Evolutionary conservation across 2,113 vertebrate species (phyloP).

Genomic region (Notarius lentiginosus): DNA sequence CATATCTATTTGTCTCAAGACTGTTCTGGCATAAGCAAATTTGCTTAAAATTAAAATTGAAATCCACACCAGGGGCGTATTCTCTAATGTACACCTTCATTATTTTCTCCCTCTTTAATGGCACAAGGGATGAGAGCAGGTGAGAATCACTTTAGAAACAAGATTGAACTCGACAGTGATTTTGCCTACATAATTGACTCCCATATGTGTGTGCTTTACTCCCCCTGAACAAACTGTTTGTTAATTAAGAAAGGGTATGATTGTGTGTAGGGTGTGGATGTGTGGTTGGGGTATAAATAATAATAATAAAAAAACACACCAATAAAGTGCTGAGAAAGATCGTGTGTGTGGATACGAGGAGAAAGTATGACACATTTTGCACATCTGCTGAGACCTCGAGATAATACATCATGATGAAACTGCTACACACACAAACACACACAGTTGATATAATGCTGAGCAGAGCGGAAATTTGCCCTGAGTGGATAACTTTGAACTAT

Average conservation of each 20-base stretch:
- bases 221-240: slow-evolving; percentile 48
- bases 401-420: slow-evolving; percentile 38
- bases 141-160: slow-evolving; percentile 44
- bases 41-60: slow-evolving; percentile 20
- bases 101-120: slow-evolving; percentile 17
- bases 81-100: slow-evolving; percentile 3
- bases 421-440: slow-evolving; percentile 22
- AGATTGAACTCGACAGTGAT: slow-evolving; percentile 45
- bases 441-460: slow-evolving; percentile 11
- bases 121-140: slow-evolving; percentile 11
- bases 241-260: slow-evolving; percentile 55
- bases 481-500: slow-evolving; percentile 19
- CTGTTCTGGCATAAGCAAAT: not conserved
- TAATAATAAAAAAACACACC: slow-evolving; percentile 35
- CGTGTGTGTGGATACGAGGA: not conserved
- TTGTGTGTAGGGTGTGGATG: slow-evolving; percentile 1
- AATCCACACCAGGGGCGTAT: slow-evolving; percentile 7
- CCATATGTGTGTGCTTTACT: slow-evolving; percentile 46
- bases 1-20: not conserved
- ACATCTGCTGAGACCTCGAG: slow-evolving; percentile 24
- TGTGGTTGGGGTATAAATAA: not conserved
- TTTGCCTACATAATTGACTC: slow-evolving; percentile 54
- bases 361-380: slow-evolving; percentile 9
- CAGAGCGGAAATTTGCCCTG: slow-evolving; percentile 12
- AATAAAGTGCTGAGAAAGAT: slow-evolving; percentile 33